Percentiles rank a stretch among this genome's conserved stretches.
Evolutionary conservation across 2,888 invertebrate genomes (phyloP).

Genomic region (Orthosia gothica): DNA sequence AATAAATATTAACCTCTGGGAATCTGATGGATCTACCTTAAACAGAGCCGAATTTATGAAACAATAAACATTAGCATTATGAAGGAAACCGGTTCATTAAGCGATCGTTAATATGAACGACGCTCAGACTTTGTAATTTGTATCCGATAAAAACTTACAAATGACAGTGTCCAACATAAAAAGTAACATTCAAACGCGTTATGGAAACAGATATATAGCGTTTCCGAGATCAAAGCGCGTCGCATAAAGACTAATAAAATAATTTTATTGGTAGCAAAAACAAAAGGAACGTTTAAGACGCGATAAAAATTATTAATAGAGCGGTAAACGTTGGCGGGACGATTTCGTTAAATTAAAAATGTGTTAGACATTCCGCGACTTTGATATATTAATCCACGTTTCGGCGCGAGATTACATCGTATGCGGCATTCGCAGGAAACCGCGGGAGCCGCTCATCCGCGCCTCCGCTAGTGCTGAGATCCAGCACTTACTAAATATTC

Average conservation of each 20-base stretch:
- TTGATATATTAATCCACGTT: slow-evolving; percentile 85
- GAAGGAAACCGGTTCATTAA: slow-evolving; percentile 72
- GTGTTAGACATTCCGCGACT: slow-evolving; percentile 67
- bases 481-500: neutral
- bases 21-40: slow-evolving; percentile 72
- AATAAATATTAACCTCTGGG: slow-evolving; percentile 69
- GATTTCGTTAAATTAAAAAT: slow-evolving; percentile 76
- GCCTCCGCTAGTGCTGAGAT: slow-evolving; percentile 78
- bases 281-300: slow-evolving; percentile 86
- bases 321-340: slow-evolving; percentile 80
- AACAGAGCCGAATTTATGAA: slow-evolving; percentile 75
- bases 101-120: slow-evolving; percentile 71
- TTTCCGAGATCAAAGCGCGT: slow-evolving; percentile 76
- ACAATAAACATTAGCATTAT: slow-evolving; percentile 81
- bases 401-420: slow-evolving; percentile 84
- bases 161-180: slow-evolving; percentile 69
- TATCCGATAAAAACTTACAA: slow-evolving; percentile 68
- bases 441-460: slow-evolving; percentile 72
- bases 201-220: slow-evolving; percentile 69
- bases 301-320: slow-evolving; percentile 88
- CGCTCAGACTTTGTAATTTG: slow-evolving; percentile 62
- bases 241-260: slow-evolving; percentile 76
- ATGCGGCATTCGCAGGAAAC: slow-evolving; percentile 77
- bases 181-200: slow-evolving; percentile 68
- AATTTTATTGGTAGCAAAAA: slow-evolving; percentile 84